phyloP scores from a whole-genome alignment of 1,140 invertebrate genomes.

The Pinna nobilis region DNA sequence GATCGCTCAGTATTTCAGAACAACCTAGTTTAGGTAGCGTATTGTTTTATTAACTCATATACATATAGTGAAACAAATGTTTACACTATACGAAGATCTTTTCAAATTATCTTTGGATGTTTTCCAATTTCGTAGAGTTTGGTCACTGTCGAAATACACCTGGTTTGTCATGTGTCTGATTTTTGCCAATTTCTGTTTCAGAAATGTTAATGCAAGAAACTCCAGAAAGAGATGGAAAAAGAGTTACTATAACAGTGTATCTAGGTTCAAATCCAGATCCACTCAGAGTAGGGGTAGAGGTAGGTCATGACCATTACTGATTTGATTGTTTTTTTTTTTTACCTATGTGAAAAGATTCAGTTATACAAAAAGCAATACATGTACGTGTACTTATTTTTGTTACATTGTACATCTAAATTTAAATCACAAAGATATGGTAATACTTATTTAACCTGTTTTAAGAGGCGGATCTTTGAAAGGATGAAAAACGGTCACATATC shows the following conservation, averaged over 20 bases:
- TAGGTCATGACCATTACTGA: too few relatives aligned
- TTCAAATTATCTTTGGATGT: neutral
- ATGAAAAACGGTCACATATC: too few relatives aligned
- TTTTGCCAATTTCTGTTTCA: slow-evolving; percentile 46
- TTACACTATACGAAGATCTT: neutral
- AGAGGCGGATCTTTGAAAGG: too few relatives aligned
- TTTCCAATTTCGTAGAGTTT: neutral
- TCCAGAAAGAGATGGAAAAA: slow-evolving; percentile 66
- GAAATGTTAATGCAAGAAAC: slow-evolving; percentile 67
- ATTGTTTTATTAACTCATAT: neutral
- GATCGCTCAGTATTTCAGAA: slow-evolving; percentile 69
- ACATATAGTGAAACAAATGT: neutral
- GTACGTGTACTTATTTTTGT: too few relatives aligned
- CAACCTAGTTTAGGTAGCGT: slow-evolving; percentile 68
- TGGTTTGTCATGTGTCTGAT: too few relatives aligned
- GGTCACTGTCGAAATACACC: too few relatives aligned
- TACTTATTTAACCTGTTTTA: too few relatives aligned
- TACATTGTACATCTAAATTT: too few relatives aligned
- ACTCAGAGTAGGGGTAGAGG: slow-evolving; percentile 58
- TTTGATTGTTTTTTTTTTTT: too few relatives aligned
- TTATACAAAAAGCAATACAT: too few relatives aligned
- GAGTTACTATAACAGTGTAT: slow-evolving; percentile 68
- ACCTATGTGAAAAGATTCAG: too few relatives aligned
- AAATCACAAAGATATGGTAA: too few relatives aligned
- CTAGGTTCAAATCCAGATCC: slow-evolving; percentile 70